Conservation (phyloP, 2,797 vertebrate genomes). For the Xenopus petersii region DNA sequence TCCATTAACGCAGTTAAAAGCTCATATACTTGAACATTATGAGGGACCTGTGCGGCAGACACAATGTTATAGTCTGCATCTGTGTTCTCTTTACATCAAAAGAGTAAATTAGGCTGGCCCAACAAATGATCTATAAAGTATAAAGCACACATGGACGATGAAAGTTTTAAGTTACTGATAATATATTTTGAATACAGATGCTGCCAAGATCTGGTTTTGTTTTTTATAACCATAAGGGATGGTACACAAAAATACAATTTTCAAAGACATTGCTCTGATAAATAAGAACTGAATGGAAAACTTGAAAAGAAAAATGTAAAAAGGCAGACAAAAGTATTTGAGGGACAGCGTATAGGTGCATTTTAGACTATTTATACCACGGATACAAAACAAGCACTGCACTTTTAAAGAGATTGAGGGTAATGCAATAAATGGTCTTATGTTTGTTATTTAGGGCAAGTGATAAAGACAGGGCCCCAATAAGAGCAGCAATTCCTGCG, state of each 20-base stretch:
- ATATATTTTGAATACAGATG: constrained; percentile 3
- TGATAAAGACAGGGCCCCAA: too few relatives aligned
- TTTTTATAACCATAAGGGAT: neutral
- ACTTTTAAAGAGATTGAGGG: too few relatives aligned
- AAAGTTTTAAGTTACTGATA: constrained; percentile 1
- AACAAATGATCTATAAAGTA: neutral
- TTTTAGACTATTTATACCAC: too few relatives aligned
- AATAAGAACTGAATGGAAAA: neutral
- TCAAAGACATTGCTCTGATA: neutral
- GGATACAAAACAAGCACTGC: too few relatives aligned
- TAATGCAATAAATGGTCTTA: too few relatives aligned
- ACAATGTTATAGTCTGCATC: constrained; percentile 21
- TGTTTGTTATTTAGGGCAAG: too few relatives aligned
- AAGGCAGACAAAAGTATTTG: too few relatives aligned
- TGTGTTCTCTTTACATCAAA: constrained; percentile 40
- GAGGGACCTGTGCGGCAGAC: constrained; percentile 57
- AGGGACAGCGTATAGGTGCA: too few relatives aligned
- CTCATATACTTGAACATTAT: constrained; percentile 63
- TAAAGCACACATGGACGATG: neutral
- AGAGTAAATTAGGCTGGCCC: constrained; percentile 27
- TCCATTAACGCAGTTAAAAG: constrained; percentile 76
- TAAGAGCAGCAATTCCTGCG: too few relatives aligned
- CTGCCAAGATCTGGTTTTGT: constrained; percentile 5
- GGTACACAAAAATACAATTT: neutral
- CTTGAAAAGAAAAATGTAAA: too few relatives aligned